A percentile compares a stretch with the other conserved stretches of the same genome.
phyloP scores from a whole-genome alignment of 64 coral and sea anemone species.

The Stichodactyla mertensii region DNA sequence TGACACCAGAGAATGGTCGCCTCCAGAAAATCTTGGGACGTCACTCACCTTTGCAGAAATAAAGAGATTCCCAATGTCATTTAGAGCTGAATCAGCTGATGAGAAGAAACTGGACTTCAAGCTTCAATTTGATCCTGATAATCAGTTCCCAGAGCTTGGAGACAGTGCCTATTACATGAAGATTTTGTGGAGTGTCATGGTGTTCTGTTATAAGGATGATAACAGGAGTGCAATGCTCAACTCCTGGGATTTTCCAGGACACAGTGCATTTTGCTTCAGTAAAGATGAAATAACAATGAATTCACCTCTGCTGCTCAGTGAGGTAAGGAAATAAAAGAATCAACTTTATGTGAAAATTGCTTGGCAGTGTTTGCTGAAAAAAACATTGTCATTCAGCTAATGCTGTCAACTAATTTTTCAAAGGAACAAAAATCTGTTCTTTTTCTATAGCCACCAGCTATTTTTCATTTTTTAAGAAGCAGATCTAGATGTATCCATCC shows the following conservation, averaged over 20 bases:
- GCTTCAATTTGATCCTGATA: constrained; percentile 69
- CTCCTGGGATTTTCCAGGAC: constrained; percentile 74
- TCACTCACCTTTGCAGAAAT: constrained; percentile 45
- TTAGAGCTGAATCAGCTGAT: constrained; percentile 32
- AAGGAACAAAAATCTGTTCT: too few species aligned
- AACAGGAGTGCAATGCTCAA: constrained; percentile 50
- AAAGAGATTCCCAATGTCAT: constrained; percentile 45
- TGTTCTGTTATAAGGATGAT: constrained; percentile 75
- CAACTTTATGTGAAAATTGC: too few species aligned
- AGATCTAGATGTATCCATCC: too few species aligned
- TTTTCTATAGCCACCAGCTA: too few species aligned
- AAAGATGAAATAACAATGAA: constrained; percentile 63
- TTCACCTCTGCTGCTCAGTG: constrained; percentile 58
- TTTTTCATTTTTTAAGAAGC: too few species aligned
- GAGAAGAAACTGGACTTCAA: constrained; percentile 74
- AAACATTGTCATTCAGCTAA: too few species aligned
- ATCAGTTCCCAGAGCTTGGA: constrained; percentile 53
- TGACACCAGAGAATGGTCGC: constrained; percentile 62
- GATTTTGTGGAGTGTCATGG: constrained; percentile 74
- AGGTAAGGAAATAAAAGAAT: constrained; percentile 27
- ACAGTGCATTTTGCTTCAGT: constrained; percentile 88
- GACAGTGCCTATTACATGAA: constrained; percentile 94
- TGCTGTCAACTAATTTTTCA: too few species aligned
- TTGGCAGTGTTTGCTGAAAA: too few species aligned
- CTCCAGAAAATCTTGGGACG: constrained; percentile 47